Percentiles rank a stretch among this genome's conserved stretches.
These are phyloP conservation scores for Anoplius nigerrimus DNA, from an alignment of 2,888 invertebrate genomes.

Conservation along the genomic window DNA sequence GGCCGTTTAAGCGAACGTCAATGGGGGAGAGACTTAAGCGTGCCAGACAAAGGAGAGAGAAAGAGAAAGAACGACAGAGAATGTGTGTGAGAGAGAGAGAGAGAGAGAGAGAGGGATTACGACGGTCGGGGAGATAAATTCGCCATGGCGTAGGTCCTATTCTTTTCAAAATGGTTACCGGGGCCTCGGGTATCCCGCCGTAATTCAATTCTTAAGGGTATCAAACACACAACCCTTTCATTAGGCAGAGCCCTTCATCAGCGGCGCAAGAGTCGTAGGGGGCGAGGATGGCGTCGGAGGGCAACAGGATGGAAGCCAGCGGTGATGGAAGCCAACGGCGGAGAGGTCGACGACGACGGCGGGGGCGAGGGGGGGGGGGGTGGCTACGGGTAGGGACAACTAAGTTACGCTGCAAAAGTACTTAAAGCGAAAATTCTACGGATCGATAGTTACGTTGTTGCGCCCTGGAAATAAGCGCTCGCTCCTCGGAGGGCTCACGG, in stretches of 20 bases:
- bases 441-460: slow-evolving; percentile 52
- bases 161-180: slow-evolving; percentile 57
- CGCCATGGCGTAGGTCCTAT: slow-evolving; percentile 38
- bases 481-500: slow-evolving; percentile 1
- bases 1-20: slow-evolving; percentile 11
- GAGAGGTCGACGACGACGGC: too few relatives aligned
- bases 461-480: slow-evolving; percentile 28
- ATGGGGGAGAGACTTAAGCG: background rate
- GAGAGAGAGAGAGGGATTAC: slow-evolving; percentile 37
- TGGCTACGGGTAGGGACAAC: slow-evolving; percentile 48
- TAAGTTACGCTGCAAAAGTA: slow-evolving; percentile 65
- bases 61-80: too few relatives aligned
- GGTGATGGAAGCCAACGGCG: too few relatives aligned
- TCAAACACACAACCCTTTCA: slow-evolving; percentile 69
- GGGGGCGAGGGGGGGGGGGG: background rate
- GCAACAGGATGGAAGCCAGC: slow-evolving; percentile 14
- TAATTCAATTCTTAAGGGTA: slow-evolving; percentile 69
- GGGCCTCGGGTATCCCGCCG: slow-evolving; percentile 43
- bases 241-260: slow-evolving; percentile 65
- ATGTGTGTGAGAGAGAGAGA: background rate
- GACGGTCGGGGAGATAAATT: slow-evolving; percentile 51
- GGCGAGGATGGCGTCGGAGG: slow-evolving; percentile 3
- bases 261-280: slow-evolving; percentile 56
- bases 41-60: slow-evolving; percentile 27
- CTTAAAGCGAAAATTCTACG: slow-evolving; percentile 62